These are phyloP conservation scores for Ophioderma brevispina DNA, from an alignment of 35 echinoderm and acorn worm species.

Conservation along the genomic window DNA sequence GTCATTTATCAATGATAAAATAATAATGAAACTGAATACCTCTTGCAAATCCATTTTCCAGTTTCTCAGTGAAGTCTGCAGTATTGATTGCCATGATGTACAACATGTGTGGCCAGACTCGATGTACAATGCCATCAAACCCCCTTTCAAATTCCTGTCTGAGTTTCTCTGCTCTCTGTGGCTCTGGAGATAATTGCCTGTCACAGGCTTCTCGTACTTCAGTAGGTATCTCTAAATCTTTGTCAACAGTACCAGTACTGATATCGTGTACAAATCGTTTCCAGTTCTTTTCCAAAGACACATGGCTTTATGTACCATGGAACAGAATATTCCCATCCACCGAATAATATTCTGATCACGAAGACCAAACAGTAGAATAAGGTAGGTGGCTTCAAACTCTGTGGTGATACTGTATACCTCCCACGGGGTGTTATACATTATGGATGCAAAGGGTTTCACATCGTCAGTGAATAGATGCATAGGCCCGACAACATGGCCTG, in stretches of 20 bases:
- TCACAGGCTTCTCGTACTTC: constrained; percentile 20
- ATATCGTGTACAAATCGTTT: constrained; percentile 58
- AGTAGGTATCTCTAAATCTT: constrained; percentile 33
- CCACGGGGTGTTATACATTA: constrained; percentile 15
- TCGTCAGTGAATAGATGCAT: not conserved
- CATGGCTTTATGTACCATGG: constrained; percentile 28
- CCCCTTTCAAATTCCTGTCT: constrained; percentile 65
- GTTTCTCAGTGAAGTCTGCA: constrained; percentile 3
- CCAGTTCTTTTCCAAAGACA: constrained; percentile 55
- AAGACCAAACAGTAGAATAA: constrained; percentile 69
- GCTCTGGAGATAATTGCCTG: not conserved
- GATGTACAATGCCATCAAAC: constrained; percentile 58
- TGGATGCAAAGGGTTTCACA: not conserved
- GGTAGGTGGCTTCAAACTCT: constrained; percentile 46
- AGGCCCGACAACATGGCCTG: constrained; percentile 16
- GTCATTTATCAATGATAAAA: too few relatives aligned
- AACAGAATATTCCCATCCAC: not conserved
- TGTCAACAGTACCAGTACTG: constrained; percentile 21
- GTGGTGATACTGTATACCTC: constrained; percentile 47
- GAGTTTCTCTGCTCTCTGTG: constrained; percentile 57
- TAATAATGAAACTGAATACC: too few relatives aligned
- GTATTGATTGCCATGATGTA: constrained; percentile 38
- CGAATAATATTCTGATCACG: constrained; percentile 35
- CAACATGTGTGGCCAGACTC: constrained; percentile 72
- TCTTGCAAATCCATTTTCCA: constrained; percentile 58